Evolutionary conservation across 2,888 invertebrate species (phyloP).

Genomic region (Pterostichus niger): DNA sequence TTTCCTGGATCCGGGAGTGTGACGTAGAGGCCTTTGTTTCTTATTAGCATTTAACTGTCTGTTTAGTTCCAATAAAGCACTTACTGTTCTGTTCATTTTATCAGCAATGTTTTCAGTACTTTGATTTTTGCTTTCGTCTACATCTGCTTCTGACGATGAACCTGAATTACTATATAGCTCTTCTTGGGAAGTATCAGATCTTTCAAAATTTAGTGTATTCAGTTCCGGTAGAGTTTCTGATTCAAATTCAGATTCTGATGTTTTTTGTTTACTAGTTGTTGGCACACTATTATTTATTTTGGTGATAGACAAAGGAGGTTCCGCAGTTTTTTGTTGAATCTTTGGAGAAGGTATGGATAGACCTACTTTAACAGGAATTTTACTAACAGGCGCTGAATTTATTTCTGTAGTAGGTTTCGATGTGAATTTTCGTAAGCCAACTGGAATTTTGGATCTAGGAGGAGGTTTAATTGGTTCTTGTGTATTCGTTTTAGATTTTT

Average conservation of each 20-base stretch:
- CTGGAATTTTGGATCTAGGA: constrained; percentile 73
- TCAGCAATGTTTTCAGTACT: constrained; percentile 70
- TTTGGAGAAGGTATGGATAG: constrained; percentile 44
- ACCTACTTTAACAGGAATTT: constrained; percentile 72
- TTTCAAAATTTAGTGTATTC: constrained; percentile 10
- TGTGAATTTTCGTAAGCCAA: constrained; percentile 73
- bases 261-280: constrained; percentile 38
- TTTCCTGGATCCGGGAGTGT: constrained; percentile 12
- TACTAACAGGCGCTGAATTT: constrained; percentile 70
- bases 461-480: constrained; percentile 31
- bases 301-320: constrained; percentile 2
- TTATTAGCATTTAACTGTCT: constrained; percentile 45
- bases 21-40: not conserved
- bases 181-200: constrained; percentile 57
- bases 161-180: constrained; percentile 65
- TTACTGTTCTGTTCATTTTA: constrained; percentile 70
- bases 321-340: constrained; percentile 54
- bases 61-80: constrained; percentile 69
- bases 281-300: constrained; percentile 17
- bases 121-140: constrained; percentile 19
- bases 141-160: constrained; percentile 33
- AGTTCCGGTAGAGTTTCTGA: constrained; percentile 17
- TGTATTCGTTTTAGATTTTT: constrained; percentile 7
- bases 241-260: constrained; percentile 30
- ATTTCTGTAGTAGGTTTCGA: constrained; percentile 72